Base-by-base conservation (phyloP, 1,140 invertebrate genomes). In the Pseudomyrmex sp. region DNA sequence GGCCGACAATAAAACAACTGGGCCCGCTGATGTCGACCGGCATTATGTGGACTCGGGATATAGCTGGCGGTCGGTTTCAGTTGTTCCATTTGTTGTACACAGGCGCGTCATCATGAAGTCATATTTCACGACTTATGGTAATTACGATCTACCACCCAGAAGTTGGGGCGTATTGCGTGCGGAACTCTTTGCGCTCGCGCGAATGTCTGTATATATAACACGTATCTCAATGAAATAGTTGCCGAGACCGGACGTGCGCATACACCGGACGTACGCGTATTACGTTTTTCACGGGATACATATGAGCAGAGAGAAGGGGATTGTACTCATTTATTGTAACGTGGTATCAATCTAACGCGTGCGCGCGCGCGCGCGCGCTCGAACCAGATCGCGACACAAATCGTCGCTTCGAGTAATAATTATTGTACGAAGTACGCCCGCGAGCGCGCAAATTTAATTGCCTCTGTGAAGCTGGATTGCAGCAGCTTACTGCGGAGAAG, bases 111-210 rank as follows among this genome's bases (percentile, higher is more conserved):
- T 93, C 92, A 93, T 92, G 89, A 92, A 93, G 92, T 92, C 92
- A 93, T 94, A 94, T 94, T 94, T 94, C 92, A 94, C 91, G 91
- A 93, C 92, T 94, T 93, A 93, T 92, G 92, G 91, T 94, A 94
- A 94, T 94, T 93, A 93, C 93, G 90, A 91, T 82, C 86, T 91
- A 91, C 90, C 92, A 91, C 92, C 92, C 91, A 92, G 91, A 91
- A 93, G 91, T 91, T 87, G 89, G 86, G 90, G 77, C 83, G 85
- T 83, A 72, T 35, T 85, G 84, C 88, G 84, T 50, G 86, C 56
- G 75, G 72, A 69, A 88, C 90, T 91, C 91, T 91, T 65, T 48
- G 15, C 58, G 20, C 26, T 76, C 61, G 62, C 48, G 50, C 15
- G 9, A 15, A 44, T 75, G 23, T 44, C n/a, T 50, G 20, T 23